phyloP scores from a whole-genome alignment of 2,113 vertebrate genomes.

The Entosphenus tridentatus region DNA sequence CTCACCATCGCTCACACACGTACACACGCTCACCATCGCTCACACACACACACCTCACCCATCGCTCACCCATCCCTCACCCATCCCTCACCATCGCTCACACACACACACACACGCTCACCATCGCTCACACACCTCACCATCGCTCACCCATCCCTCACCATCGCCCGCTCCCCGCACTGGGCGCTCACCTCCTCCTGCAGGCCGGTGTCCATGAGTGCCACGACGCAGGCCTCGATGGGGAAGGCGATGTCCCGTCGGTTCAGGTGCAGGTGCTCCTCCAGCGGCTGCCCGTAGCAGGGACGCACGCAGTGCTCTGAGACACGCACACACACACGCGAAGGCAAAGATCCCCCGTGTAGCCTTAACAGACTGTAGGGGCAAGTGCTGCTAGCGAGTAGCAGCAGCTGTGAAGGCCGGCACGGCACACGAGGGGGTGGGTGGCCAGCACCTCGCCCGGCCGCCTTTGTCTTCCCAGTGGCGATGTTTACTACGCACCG shows the following conservation, averaged over 20 bases:
- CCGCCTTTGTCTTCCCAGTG: background rate
- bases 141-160: too few species aligned
- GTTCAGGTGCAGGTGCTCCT: slow-evolving; percentile 33
- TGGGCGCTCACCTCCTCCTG: slow-evolving; percentile 43
- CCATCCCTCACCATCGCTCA: too few species aligned
- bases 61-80: too few species aligned
- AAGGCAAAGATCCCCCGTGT: slow-evolving; percentile 1
- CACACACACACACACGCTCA: too few species aligned
- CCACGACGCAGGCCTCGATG: slow-evolving; percentile 66
- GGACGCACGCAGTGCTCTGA: slow-evolving; percentile 13
- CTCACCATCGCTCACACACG: too few species aligned
- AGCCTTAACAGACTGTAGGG: background rate
- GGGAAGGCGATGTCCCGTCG: slow-evolving; percentile 48
- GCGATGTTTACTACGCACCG: background rate
- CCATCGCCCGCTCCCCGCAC: too few species aligned
- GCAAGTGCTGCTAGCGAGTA: background rate
- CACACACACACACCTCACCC: too few species aligned
- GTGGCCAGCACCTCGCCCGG: background rate
- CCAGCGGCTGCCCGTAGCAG: slow-evolving; percentile 34
- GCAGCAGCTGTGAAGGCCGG: background rate
- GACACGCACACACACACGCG: background rate
- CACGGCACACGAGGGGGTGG: background rate
- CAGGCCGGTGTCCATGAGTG: slow-evolving; percentile 54
- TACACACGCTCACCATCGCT: too few species aligned
- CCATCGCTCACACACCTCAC: too few species aligned